These are phyloP conservation scores for Plestiodon gilberti DNA, from an alignment of 2,113 vertebrate species.

Conservation along the genomic window DNA sequence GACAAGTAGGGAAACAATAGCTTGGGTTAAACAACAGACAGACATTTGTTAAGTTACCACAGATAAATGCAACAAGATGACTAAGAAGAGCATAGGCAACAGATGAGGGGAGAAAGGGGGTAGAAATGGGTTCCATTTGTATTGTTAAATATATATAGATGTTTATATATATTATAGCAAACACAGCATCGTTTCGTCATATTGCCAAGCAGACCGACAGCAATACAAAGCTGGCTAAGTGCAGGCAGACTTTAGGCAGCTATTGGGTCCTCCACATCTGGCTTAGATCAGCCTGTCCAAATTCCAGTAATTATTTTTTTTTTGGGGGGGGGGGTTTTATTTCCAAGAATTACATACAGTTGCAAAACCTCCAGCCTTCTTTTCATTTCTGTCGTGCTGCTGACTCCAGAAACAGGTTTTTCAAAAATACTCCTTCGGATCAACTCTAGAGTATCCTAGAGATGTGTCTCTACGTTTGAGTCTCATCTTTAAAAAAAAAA, in stretches of 20 bases:
- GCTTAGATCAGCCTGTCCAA: conserved; percentile 60
- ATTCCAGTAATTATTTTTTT: conserved; percentile 61
- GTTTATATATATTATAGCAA: conserved; percentile 52
- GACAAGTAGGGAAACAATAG: conserved; percentile 17
- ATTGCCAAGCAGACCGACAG: conserved; percentile 79
- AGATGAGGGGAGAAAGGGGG: conserved; percentile 54
- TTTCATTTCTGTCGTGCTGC: conserved; percentile 27
- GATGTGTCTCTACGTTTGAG: no score
- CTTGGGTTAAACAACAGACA: conserved; percentile 21
- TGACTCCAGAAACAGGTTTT: conserved; percentile 64
- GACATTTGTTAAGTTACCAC: conserved; percentile 57
- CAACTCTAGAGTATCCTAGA: neutral
- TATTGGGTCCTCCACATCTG: conserved; percentile 76
- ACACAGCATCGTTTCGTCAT: conserved; percentile 73
- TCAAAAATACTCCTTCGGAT: neutral
- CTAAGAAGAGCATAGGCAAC: conserved; percentile 29
- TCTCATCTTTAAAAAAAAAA: no score
- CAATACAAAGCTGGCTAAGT: conserved; percentile 89
- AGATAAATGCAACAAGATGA: conserved; percentile 70
- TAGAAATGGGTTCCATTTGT: conserved; percentile 74
- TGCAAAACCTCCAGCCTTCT: conserved; percentile 24
- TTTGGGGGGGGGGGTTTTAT: conserved; percentile 4
- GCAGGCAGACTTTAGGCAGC: conserved; percentile 95
- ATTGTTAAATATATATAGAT: conserved; percentile 65
- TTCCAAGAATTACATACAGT: conserved; percentile 23